Percentiles rank a stretch among this genome's conserved stretches.
Conservation (phyloP, 2,113 vertebrate genomes). For the Otocyon megalotis region DNA sequence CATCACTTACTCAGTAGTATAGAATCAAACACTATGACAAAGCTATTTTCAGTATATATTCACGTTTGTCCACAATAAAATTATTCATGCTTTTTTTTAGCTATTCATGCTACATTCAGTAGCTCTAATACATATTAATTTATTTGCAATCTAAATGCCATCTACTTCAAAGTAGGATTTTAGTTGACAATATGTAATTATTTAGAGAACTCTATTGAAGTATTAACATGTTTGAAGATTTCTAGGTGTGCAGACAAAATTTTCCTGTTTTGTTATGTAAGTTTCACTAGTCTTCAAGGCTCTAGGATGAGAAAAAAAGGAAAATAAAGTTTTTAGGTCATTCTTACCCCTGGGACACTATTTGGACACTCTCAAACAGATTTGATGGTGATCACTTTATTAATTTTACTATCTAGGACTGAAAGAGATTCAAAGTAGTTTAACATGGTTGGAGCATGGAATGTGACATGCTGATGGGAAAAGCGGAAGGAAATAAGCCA, state of each 20-base stretch:
- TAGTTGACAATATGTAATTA: neutral
- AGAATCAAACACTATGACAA: neutral
- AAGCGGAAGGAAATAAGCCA: neutral
- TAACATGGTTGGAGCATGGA: neutral
- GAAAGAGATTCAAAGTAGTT: neutral
- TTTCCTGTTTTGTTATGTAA: neutral
- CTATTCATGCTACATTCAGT: neutral
- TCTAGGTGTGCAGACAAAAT: neutral
- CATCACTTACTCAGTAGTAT: neutral
- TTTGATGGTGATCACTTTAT: neutral
- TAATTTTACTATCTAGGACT: neutral
- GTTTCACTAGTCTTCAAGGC: neutral
- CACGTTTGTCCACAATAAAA: neutral
- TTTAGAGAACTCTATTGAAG: neutral
- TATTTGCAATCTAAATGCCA: neutral
- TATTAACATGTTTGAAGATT: neutral
- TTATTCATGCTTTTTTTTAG: neutral
- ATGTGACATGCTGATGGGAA: neutral
- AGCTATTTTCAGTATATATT: neutral
- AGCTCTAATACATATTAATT: neutral
- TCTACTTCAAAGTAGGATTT: slow-evolving; percentile 14
- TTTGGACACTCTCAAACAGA: neutral
- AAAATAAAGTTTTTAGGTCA: neutral
- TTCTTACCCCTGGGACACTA: neutral
- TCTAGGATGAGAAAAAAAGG: neutral